Conservation (phyloP, 2,797 vertebrate genomes). For the Channa striata region DNA sequence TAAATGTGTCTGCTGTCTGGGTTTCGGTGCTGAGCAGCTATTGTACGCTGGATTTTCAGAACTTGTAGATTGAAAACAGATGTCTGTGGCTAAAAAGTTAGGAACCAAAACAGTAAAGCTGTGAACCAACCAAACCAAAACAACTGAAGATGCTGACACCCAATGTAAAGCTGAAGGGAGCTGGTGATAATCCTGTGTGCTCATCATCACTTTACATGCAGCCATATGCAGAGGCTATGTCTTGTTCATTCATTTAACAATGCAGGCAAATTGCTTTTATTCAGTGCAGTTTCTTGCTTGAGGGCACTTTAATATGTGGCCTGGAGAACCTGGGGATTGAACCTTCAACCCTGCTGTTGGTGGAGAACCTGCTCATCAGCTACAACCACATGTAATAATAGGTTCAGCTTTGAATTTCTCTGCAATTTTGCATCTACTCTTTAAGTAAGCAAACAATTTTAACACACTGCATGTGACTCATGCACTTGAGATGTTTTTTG, state of each 20-base stretch:
- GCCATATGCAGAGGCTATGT: no score
- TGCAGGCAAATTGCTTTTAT: no score
- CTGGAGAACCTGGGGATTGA: no score
- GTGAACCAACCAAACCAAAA: neutral
- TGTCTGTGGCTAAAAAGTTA: conserved; percentile 6
- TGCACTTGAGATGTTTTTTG: no score
- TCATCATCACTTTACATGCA: no score
- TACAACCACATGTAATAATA: neutral
- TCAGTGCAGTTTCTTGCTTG: no score
- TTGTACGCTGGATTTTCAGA: neutral
- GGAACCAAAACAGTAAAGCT: neutral
- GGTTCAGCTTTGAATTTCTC: conserved; percentile 1
- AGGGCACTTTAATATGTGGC: no score
- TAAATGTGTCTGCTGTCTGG: neutral
- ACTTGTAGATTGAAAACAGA: neutral
- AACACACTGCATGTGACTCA: neutral
- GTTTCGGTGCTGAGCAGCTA: neutral
- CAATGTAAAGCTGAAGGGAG: neutral
- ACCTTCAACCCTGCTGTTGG: no score
- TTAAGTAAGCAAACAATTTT: neutral
- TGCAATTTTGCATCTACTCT: neutral
- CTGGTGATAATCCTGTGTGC: no score
- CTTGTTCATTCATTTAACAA: no score
- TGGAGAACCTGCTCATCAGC: no score
- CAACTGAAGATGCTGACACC: conserved; percentile 11